Base-by-base conservation (phyloP, 2,888 invertebrate genomes). In the Drosophila atroscutellata region DNA sequence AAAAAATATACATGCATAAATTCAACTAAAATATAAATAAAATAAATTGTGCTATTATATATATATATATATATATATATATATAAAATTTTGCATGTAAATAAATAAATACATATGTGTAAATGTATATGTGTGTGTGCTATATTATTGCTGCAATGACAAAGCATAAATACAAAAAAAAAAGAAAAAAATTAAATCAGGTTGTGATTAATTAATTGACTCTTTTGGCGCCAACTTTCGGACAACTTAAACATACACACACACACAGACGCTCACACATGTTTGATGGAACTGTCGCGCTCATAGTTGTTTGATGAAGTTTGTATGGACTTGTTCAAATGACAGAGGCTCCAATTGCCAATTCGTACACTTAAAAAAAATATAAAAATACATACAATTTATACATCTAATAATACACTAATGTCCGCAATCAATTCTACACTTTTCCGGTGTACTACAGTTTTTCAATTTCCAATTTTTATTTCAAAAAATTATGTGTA, bases 111-210 rank as follows among this genome's bases (percentile, higher is more conserved):
- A 45, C 24, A 45, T 51, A 39, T n/a, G 39, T 54, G 34, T 65
- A 20, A 20, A 45, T 36, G 34, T 72, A 47, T 72, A 32, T 52
- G 32, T 59, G 55, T 26, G 45, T 45, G 45, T 24, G 45, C 24
- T 39, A 55, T 37, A 39, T 52, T 72, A 65, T 59, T 58, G 49
- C 54, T 50, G 45, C 42, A 54, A 64, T 55, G 9, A 45, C 45
- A 63, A 30, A 57, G 45, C 37, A 55, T 73, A 72, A 65, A 72
- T 59, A 73, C 37, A 73, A 51, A 56, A 42, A 32, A 32, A 1
- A 45, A 7, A 3, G 0, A 13, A 45, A 24, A 3, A 72, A 24
- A 37, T 50, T 11, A 59, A 51, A 47, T 59, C 24, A 28, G 67
- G 47, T 56, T 67, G 66, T 74, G 52, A 60, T 36, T 52, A 42